phyloP scores from a whole-genome alignment of 2,113 vertebrate species.

The Mixornis gularis region DNA sequence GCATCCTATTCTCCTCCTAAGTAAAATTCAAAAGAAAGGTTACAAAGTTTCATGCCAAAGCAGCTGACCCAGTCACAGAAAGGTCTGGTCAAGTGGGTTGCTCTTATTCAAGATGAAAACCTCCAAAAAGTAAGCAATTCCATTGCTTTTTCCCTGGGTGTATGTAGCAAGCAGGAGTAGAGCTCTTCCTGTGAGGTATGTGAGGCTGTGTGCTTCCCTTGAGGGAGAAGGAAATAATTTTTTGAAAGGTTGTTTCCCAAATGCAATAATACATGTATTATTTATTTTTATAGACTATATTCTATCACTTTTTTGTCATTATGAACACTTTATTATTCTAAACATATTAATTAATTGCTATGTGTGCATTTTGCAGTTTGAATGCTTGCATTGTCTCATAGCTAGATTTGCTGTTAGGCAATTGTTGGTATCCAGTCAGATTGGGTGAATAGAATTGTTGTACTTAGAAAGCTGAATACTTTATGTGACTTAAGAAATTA shows the following conservation, averaged over 20 bases:
- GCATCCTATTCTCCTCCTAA: not conserved
- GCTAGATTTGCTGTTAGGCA: not conserved
- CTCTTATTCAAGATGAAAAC: not conserved
- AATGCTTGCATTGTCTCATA: slow-evolving; percentile 24
- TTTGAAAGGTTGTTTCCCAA: not conserved
- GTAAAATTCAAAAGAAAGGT: not conserved
- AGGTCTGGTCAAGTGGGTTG: not conserved
- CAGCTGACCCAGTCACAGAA: not conserved
- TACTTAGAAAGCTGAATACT: not conserved
- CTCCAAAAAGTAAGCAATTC: not conserved
- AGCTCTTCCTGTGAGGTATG: not conserved
- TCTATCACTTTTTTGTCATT: not conserved
- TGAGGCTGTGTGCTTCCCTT: not conserved
- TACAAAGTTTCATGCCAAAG: not conserved
- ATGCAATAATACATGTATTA: not conserved
- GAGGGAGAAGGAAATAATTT: not conserved
- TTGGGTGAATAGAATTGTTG: slow-evolving; percentile 25
- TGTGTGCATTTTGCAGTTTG: not conserved
- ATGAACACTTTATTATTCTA: not conserved
- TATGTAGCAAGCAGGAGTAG: not conserved
- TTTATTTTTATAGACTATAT: not conserved
- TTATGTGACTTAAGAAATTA: slow-evolving; percentile 14
- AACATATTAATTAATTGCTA: not conserved
- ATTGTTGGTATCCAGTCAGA: not conserved
- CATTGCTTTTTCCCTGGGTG: not conserved